Evolutionary conservation across 2,888 invertebrate species (phyloP).

Genomic region (Neocrepidodera transversa): DNA sequence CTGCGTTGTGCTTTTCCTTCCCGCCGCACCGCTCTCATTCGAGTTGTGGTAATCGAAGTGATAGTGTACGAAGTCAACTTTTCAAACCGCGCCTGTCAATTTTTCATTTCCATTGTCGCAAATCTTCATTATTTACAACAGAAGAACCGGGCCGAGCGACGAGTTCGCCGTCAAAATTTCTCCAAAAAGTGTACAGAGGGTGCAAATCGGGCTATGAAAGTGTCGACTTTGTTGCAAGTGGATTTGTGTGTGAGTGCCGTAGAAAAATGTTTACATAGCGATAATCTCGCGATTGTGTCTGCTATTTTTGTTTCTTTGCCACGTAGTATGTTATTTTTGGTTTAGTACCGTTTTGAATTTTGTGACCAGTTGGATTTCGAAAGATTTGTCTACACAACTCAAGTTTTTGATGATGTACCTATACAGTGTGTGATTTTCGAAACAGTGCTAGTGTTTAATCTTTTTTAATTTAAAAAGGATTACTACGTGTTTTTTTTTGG

Average conservation of each 20-base stretch:
- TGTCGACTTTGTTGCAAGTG: conserved; percentile 38
- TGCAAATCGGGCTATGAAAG: conserved; percentile 22
- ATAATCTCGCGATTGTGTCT: conserved; percentile 50
- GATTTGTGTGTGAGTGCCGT: conserved; percentile 38
- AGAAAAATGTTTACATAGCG: conserved; percentile 49
- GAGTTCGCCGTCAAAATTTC: neutral
- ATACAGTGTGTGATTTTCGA: conserved; percentile 21
- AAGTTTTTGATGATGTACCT: conserved; percentile 2
- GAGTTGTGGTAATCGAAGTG: conserved; percentile 45
- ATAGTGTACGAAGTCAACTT: conserved; percentile 24
- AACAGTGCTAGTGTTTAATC: conserved; percentile 15
- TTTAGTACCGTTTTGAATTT: conserved; percentile 42
- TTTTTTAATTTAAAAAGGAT: conserved; percentile 23
- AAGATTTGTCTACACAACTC: conserved; percentile 6
- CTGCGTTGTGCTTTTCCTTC: conserved; percentile 48
- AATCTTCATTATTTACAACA: conserved; percentile 28
- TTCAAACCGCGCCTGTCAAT: conserved; percentile 41
- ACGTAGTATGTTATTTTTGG: conserved; percentile 50
- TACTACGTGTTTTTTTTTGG: conserved; percentile 28
- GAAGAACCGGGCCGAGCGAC: conserved; percentile 21
- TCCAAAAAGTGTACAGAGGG: conserved; percentile 6
- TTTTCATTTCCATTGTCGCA: conserved; percentile 38
- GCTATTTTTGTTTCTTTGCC: conserved; percentile 50
- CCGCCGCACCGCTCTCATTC: conserved; percentile 51
- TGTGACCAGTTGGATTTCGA: conserved; percentile 33